These are phyloP conservation scores for Halesus radiatus DNA, from an alignment of 1,140 invertebrate genomes.

Conservation along the genomic window DNA sequence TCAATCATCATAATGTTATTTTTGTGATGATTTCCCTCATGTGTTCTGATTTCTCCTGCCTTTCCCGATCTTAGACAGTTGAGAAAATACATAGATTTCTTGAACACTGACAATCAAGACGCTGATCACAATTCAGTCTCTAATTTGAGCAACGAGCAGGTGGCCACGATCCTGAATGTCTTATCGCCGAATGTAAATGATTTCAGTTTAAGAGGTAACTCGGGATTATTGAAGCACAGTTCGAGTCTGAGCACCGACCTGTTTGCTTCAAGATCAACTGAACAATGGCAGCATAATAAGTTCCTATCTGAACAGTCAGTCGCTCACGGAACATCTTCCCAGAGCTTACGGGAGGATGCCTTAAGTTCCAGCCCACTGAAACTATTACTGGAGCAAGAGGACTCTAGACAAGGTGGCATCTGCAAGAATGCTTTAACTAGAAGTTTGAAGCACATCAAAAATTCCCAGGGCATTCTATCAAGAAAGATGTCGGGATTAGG, in stretches of 20 bases:
- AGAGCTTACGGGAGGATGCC: constrained; percentile 62
- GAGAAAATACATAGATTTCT: constrained; percentile 70
- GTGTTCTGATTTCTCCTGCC: not conserved
- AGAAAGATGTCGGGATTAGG: constrained; percentile 65
- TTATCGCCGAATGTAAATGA: constrained; percentile 21
- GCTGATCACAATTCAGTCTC: constrained; percentile 20
- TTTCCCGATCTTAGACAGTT: constrained; percentile 62
- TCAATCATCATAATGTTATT: constrained; percentile 60
- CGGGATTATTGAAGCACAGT: constrained; percentile 19
- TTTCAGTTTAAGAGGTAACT: not conserved
- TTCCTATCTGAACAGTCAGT: constrained; percentile 14
- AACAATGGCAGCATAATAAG: constrained; percentile 23
- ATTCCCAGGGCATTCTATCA: constrained; percentile 70
- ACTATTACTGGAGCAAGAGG: constrained; percentile 70
- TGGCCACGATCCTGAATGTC: constrained; percentile 43
- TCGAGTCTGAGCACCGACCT: constrained; percentile 21
- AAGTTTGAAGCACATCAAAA: constrained; percentile 71
- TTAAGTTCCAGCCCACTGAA: constrained; percentile 56
- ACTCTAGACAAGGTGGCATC: constrained; percentile 68
- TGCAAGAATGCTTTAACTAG: constrained; percentile 66
- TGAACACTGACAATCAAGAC: constrained; percentile 63
- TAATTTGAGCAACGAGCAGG: constrained; percentile 34
- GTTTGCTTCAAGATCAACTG: constrained; percentile 14
- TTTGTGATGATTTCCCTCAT: constrained; percentile 58
- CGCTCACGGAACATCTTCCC: constrained; percentile 60